A percentile compares a stretch with the other conserved stretches of the same genome.
phyloP scores from a whole-genome alignment of 1,140 invertebrate species.

The Drosophila lacertosa region DNA sequence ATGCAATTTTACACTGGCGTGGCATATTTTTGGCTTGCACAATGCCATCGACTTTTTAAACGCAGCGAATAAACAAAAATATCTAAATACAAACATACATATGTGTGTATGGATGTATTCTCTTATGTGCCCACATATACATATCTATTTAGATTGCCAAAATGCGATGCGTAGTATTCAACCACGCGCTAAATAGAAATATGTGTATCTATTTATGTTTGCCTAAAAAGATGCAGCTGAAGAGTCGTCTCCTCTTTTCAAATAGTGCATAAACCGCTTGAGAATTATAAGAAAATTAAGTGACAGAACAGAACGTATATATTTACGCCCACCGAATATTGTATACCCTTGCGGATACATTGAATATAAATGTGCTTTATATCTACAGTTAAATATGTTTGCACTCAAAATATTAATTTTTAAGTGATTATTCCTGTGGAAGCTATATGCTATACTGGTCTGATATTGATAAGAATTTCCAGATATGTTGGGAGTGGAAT shows the following conservation, averaged over 20 bases:
- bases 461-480: too few species aligned
- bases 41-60: constrained; percentile 31
- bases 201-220: constrained; percentile 1
- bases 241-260: not conserved
- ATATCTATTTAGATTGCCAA: constrained; percentile 41
- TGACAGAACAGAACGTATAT: not conserved
- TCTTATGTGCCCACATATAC: too few species aligned
- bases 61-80: constrained; percentile 65
- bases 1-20: constrained; percentile 45
- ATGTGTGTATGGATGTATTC: not conserved
- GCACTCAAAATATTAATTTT: not conserved
- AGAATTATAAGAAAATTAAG: not conserved
- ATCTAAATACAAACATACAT: constrained; percentile 22
- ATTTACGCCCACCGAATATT: too few species aligned
- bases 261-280: not conserved
- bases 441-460: too few species aligned
- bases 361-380: too few species aligned
- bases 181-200: constrained; percentile 25
- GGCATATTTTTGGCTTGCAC: constrained; percentile 64
- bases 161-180: constrained; percentile 47
- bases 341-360: too few species aligned
- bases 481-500: too few species aligned
- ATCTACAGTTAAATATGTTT: too few species aligned
- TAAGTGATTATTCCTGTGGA: too few species aligned
- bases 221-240: too few species aligned